Conservation (phyloP, 1,140 invertebrate species). For the Lepidurus packardi region DNA sequence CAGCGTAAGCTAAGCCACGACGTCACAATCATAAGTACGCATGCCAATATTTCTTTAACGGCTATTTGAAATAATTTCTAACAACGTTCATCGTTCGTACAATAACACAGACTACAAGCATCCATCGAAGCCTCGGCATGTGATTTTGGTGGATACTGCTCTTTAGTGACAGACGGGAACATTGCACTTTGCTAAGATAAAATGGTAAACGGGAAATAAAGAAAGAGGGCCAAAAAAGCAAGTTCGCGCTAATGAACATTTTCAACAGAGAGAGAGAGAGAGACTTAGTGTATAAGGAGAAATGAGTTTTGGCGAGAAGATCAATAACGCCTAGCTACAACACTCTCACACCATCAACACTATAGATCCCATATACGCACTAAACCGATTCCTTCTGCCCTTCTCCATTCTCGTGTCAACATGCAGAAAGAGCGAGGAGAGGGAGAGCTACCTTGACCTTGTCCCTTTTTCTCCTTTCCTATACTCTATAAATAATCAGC, state of each 20-base stretch:
- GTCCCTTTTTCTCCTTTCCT: neutral
- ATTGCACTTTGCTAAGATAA: no score
- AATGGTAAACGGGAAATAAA: no score
- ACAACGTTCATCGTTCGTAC: no score
- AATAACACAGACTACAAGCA: no score
- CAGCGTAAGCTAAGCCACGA: no score
- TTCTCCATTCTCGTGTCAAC: neutral
- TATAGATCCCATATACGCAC: neutral
- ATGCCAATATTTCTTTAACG: no score
- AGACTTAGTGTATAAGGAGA: slow-evolving; percentile 28
- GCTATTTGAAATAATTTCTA: no score
- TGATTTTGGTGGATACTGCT: no score
- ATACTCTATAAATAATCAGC: neutral
- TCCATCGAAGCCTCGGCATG: no score
- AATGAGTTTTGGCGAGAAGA: slow-evolving; percentile 26
- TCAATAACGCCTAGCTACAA: slow-evolving; percentile 30
- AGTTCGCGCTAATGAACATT: neutral
- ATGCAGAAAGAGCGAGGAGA: neutral
- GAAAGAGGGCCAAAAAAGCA: neutral
- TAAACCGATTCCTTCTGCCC: neutral
- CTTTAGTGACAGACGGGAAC: no score
- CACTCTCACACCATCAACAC: neutral
- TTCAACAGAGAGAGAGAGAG: neutral
- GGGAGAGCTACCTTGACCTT: neutral
- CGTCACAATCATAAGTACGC: no score